Evolutionary conservation across 2,797 vertebrate species (phyloP).

Genomic region (Gallirallus australis): DNA sequence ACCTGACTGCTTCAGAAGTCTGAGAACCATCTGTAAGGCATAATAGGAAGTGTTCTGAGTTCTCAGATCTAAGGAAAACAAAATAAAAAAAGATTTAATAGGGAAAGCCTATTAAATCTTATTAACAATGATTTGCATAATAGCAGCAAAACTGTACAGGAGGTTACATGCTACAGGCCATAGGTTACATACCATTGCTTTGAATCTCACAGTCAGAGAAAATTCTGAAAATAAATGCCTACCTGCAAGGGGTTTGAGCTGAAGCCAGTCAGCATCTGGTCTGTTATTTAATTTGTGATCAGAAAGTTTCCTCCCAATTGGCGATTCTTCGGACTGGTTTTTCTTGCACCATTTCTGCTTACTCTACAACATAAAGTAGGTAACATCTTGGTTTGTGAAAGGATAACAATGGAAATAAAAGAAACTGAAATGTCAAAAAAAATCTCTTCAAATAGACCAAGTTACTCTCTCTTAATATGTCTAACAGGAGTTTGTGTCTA

Average conservation of each 20-base stretch:
- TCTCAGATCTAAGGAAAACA: conserved; percentile 30
- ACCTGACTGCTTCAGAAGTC: background rate
- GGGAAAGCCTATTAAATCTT: conserved; percentile 12
- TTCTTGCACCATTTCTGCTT: conserved; percentile 83
- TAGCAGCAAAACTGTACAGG: conserved; percentile 36
- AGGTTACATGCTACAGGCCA: background rate
- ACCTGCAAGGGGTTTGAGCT: conserved; percentile 90
- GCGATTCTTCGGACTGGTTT: conserved; percentile 84
- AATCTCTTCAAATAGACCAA: background rate
- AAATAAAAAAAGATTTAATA: background rate
- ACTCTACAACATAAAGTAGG: conserved; percentile 66
- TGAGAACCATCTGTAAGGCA: background rate
- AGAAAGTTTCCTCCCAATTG: conserved; percentile 92
- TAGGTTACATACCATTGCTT: background rate
- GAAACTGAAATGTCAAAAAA: background rate
- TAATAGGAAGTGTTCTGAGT: background rate
- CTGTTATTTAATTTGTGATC: conserved; percentile 93
- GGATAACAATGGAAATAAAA: background rate
- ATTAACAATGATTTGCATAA: conserved; percentile 49
- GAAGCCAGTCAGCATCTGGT: conserved; percentile 95
- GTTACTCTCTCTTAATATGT: background rate
- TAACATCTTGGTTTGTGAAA: background rate
- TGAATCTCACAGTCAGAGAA: background rate
- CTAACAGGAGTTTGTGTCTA: background rate
- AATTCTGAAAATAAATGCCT: conserved; percentile 40